phyloP scores from a whole-genome alignment of 2,113 vertebrate species.

The Podilymbus podiceps region DNA sequence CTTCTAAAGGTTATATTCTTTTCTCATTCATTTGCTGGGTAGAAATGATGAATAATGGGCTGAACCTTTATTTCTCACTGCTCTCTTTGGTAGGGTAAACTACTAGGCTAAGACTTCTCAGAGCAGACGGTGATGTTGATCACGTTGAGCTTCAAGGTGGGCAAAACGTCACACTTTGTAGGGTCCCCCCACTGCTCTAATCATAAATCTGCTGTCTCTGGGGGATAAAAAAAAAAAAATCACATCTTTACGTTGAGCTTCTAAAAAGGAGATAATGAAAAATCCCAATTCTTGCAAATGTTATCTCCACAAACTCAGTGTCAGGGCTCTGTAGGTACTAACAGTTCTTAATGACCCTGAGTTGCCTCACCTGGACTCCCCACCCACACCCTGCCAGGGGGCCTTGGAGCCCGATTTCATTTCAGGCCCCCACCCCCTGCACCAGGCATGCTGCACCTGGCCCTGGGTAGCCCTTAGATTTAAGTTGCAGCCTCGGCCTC shows the following conservation, averaged over 20 bases:
- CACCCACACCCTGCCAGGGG: background rate
- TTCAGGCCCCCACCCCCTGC: accelerated
- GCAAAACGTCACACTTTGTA: background rate
- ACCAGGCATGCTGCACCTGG: accelerated
- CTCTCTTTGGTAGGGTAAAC: background rate
- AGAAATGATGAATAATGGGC: background rate
- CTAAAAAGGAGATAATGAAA: background rate
- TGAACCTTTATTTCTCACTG: background rate
- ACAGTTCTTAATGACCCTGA: background rate
- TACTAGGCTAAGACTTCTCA: background rate
- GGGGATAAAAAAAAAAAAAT: background rate
- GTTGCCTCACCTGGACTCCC: background rate
- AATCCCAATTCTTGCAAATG: background rate
- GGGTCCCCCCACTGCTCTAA: background rate
- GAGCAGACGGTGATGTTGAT: background rate
- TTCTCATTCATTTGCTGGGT: background rate
- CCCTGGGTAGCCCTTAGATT: background rate
- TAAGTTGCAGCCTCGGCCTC: background rate
- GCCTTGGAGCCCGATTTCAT: background rate
- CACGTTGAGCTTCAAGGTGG: background rate
- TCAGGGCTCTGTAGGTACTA: background rate
- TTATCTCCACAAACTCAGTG: background rate
- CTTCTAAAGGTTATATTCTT: background rate
- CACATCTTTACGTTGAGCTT: background rate
- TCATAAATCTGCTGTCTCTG: background rate